These are phyloP conservation scores for Carapus acus DNA, from an alignment of 2,797 vertebrate species.

Conservation along the genomic window DNA sequence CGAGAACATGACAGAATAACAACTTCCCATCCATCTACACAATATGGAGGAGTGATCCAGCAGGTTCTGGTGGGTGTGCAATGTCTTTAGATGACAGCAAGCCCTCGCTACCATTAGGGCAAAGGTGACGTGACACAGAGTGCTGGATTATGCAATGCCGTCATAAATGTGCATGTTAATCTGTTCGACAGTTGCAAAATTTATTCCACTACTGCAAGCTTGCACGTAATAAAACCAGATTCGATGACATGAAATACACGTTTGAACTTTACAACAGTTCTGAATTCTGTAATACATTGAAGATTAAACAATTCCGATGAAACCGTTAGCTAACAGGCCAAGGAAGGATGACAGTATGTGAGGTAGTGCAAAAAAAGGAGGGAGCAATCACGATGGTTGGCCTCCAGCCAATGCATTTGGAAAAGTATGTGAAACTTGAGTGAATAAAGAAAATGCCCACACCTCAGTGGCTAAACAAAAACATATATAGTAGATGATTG, in stretches of 20 bases:
- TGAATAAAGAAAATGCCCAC: too few species aligned
- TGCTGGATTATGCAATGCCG: background rate
- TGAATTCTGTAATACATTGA: background rate
- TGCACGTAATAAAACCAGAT: background rate
- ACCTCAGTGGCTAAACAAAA: too few species aligned
- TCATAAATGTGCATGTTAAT: constrained; percentile 2
- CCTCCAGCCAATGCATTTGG: too few species aligned
- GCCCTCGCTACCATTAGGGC: constrained; percentile 4
- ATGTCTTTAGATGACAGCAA: background rate
- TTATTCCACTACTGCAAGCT: background rate
- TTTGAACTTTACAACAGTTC: background rate
- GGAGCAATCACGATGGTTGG: too few species aligned
- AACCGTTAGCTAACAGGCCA: background rate
- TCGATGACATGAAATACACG: background rate
- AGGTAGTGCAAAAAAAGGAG: too few species aligned
- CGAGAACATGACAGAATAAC: constrained; percentile 25
- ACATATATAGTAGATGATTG: too few species aligned
- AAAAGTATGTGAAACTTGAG: too few species aligned
- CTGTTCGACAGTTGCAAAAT: background rate
- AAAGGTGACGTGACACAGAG: constrained; percentile 1
- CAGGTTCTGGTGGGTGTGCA: constrained; percentile 9
- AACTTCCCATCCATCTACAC: constrained; percentile 23
- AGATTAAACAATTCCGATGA: background rate
- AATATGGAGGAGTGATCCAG: constrained; percentile 26
- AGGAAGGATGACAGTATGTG: background rate